Evolutionary conservation across 1,140 invertebrate genomes (phyloP).

Genomic region (Leptonema lineaticorne): DNA sequence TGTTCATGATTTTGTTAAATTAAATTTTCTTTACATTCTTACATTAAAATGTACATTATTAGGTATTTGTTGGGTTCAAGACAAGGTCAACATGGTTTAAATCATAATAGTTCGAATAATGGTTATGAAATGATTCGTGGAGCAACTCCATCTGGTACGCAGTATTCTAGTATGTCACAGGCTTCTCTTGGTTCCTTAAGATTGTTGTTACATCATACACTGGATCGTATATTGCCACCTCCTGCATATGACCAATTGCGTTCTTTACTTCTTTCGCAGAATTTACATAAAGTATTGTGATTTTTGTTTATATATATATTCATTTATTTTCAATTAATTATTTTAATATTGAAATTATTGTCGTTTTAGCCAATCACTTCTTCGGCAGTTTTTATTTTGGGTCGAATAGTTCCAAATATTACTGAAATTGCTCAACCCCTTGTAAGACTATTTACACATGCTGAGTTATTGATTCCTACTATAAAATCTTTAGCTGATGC

Average conservation of each 20-base stretch:
- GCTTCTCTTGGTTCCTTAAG: constrained; percentile 77
- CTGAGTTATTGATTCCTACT: constrained; percentile 79
- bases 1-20: constrained; percentile 19
- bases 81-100: constrained; percentile 51
- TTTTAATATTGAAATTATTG: constrained; percentile 44
- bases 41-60: background rate
- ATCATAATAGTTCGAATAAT: background rate
- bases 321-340: too few species aligned
- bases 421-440: constrained; percentile 80
- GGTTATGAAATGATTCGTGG: constrained; percentile 50
- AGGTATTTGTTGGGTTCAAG: constrained; percentile 86
- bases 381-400: constrained; percentile 82
- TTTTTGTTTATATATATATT: too few species aligned
- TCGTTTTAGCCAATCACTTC: constrained; percentile 74
- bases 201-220: constrained; percentile 82
- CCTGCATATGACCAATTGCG: constrained; percentile 76
- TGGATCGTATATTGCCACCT: constrained; percentile 83
- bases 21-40: constrained; percentile 19
- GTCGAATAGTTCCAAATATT: constrained; percentile 75
- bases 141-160: constrained; percentile 67
- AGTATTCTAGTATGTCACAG: constrained; percentile 58
- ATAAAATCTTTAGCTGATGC: constrained; percentile 78
- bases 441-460: constrained; percentile 80
- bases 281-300: constrained; percentile 67
- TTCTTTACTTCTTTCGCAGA: constrained; percentile 73